These are phyloP conservation scores for Chanos chanos DNA, from an alignment of 2,797 vertebrate genomes.

Conservation along the genomic window DNA sequence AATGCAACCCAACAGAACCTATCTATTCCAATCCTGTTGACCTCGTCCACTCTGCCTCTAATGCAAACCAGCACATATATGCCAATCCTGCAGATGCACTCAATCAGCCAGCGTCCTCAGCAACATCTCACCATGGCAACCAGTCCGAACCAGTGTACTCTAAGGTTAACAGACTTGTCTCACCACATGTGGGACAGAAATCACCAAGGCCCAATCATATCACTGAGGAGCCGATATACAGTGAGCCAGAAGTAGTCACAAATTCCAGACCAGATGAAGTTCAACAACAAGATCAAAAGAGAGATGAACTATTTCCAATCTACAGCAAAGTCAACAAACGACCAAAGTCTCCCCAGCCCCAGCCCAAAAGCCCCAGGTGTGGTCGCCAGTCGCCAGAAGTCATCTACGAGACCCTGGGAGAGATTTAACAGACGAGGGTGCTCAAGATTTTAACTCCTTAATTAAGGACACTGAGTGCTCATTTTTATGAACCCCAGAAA, in stretches of 20 bases:
- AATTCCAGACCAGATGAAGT: not conserved
- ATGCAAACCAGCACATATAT: not conserved
- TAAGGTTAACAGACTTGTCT: slow-evolving; percentile 29
- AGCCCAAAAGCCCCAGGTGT: not conserved
- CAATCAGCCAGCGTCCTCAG: not conserved
- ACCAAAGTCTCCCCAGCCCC: slow-evolving; percentile 14
- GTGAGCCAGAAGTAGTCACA: slow-evolving; percentile 18
- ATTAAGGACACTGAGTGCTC: not conserved
- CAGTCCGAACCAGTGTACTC: slow-evolving; percentile 36
- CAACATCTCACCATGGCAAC: not conserved
- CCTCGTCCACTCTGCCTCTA: slow-evolving; percentile 26
- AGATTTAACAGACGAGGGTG: slow-evolving; percentile 24
- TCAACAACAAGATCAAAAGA: not conserved
- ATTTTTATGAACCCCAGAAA: not conserved
- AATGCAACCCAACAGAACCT: slow-evolving; percentile 38
- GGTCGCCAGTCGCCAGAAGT: slow-evolving; percentile 10
- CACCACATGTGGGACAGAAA: not conserved
- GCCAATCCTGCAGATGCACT: not conserved
- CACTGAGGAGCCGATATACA: slow-evolving; percentile 36
- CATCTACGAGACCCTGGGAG: slow-evolving; percentile 36
- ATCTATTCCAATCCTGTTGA: slow-evolving; percentile 60
- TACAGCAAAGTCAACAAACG: slow-evolving; percentile 43
- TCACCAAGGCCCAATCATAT: not conserved
- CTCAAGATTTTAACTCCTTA: not conserved
- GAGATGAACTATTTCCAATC: slow-evolving; percentile 23